Evolutionary conservation across 2,888 invertebrate species (phyloP), one percentile per base, ranked within the genome.

Genomic region (Sepioteuthis lessoniana): DNA sequence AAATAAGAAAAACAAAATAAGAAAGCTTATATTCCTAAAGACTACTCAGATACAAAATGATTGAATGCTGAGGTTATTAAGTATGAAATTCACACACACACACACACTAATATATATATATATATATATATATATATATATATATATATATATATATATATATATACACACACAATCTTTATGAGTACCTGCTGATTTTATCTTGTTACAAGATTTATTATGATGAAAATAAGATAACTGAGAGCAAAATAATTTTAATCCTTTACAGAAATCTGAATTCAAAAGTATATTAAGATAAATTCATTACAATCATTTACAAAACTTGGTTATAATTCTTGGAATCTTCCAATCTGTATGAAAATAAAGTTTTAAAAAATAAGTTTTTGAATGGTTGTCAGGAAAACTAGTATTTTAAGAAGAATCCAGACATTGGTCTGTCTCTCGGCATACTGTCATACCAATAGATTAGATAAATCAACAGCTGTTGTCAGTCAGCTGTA

Each of bases 361-460:
- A 55, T 25, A 21, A 25, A 55, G 25, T n/a, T n/a, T n/a, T n/a
- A 21, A 55, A 25, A 55, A 55, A 50, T 19, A 50, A 76, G n/a
- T n/a, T n/a, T 16, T 76, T 16, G n/a, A 16, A n/a, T n/a, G 13
- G n/a, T 76, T 76, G n/a, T 16, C 76, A 35, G n/a, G 35, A 76
- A 4, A 13, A 76, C 21, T 7, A 76, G 76, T n/a, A n/a, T 76
- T 76, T 35, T 76, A n/a, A 76, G 5, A 76, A 16, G n/a, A 76
- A 76, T 76, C n/a, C n/a, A 76, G 76, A 76, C 19, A 35, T 76
- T 35, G 76, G 76, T 16, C 76, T 35, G 76, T 76, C 76, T 76
- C 76, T 76, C n/a, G 76, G 76, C 76, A 76, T 16, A n/a, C n/a
- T 76, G 76, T 76, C 76, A 76, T n/a, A n/a, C 76, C 76, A 76